Conservation (phyloP, 64 coral and sea anemone species). For the Orbicella faveolata region DNA sequence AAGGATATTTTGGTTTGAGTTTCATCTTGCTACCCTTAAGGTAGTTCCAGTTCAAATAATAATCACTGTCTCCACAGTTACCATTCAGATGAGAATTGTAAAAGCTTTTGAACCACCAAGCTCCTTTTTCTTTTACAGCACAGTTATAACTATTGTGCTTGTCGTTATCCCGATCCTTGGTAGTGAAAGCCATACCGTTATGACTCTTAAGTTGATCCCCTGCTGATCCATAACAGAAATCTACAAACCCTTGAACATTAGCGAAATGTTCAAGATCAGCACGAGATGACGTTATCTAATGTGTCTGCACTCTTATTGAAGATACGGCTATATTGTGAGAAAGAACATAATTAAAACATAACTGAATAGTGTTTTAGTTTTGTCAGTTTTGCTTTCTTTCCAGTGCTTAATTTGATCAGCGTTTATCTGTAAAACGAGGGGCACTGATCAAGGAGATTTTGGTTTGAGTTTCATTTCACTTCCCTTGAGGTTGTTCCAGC, state of each 20-base stretch:
- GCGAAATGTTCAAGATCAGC: too few species aligned
- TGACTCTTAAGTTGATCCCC: background rate
- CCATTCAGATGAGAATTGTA: slow-evolving; percentile 10
- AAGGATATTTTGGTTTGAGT: background rate
- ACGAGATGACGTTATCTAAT: too few species aligned
- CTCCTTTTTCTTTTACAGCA: slow-evolving; percentile 44
- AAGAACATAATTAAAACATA: too few species aligned
- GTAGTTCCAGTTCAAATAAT: background rate
- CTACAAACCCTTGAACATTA: background rate
- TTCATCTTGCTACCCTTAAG: background rate
- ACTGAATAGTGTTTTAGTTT: too few species aligned
- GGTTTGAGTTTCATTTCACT: slow-evolving; percentile 17
- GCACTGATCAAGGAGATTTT: background rate
- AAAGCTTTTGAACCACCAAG: slow-evolving; percentile 64
- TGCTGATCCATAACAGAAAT: slow-evolving; percentile 42
- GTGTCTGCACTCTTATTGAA: too few species aligned
- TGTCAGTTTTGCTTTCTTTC: background rate
- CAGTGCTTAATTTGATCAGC: background rate
- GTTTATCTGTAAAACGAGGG: background rate
- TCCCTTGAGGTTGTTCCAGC: background rate
- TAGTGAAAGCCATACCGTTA: slow-evolving; percentile 47
- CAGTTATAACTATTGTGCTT: background rate
- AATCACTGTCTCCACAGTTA: background rate
- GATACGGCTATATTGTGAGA: too few species aligned
- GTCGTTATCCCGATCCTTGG: slow-evolving; percentile 69